These are phyloP conservation scores for Cercopithecus neglectus DNA, from an alignment of 2,797 vertebrate species.

Conservation along the genomic window DNA sequence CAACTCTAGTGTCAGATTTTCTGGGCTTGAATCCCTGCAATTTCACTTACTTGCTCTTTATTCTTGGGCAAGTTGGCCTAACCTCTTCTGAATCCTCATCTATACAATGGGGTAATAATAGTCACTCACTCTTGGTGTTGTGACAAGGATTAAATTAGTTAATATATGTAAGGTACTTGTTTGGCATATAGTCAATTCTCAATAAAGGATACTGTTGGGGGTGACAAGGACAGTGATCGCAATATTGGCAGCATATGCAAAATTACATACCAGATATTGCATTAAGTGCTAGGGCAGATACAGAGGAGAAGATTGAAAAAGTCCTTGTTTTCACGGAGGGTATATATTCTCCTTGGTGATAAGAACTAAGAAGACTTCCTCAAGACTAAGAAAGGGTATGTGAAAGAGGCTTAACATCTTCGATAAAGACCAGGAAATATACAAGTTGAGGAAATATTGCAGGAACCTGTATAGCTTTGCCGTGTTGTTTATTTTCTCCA, in stretches of 20 bases:
- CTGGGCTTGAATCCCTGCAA: not conserved
- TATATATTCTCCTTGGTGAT: not conserved
- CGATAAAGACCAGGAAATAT: not conserved
- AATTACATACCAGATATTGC: not conserved
- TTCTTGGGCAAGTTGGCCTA: not conserved
- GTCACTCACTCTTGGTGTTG: not conserved
- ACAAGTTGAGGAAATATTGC: not conserved
- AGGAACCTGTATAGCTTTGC: not conserved
- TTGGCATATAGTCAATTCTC: not conserved
- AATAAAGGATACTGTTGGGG: not conserved
- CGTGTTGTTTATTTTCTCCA: not conserved
- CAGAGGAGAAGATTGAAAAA: not conserved
- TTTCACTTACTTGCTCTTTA: not conserved
- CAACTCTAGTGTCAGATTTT: not conserved
- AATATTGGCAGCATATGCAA: not conserved
- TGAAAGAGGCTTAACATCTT: not conserved
- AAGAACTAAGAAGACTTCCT: conserved; percentile 3
- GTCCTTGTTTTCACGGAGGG: not conserved
- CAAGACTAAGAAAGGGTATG: not conserved
- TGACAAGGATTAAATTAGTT: not conserved
- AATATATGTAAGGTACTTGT: not conserved
- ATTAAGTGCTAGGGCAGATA: not conserved
- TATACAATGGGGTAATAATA: conserved; percentile 8
- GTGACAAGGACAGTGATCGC: not conserved
- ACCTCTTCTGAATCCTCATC: not conserved